Evolutionary conservation across 1,140 invertebrate species (phyloP), one percentile per base, ranked within the genome.

Genomic region (Nebria ingens): DNA sequence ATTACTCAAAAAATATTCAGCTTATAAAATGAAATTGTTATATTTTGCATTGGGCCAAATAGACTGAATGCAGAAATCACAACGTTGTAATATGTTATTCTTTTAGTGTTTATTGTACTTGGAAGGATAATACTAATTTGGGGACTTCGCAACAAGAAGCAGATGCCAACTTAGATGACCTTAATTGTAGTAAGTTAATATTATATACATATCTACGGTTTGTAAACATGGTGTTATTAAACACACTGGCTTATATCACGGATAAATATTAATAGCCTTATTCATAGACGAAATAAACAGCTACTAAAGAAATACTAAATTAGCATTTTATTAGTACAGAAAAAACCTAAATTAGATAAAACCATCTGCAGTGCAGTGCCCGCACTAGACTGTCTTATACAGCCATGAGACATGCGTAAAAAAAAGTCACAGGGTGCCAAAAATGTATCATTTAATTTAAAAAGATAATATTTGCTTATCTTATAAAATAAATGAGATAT

Each of bases 151-250:
- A 73, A 57, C 63, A 64, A 19, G 61, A 71, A 20, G 58, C 68
- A 20, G 70, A 64, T 54, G 61, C n/a, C n/a, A 67, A 51, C 68
- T 58, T 21, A 34, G 72, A n/a, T 58, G 51, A 29, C 19, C 64
- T 78, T 62, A 73, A 74, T 66, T 80, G 79, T 70, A 75, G 77
- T 80, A 71, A 76, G 76, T n/a, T 75, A 62, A 11, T 34, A 34
- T 9, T 17, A 45, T 17, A 9, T 9, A 9, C 15, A 45, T 17
- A 51, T 51, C 21, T 19, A 53, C 19, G 51, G 17, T 21, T 20
- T n/a, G 52, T 52, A 21, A 13, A 38, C 22, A 29, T 55, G 15
- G 9, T 38, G 52, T 55, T 52, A 52, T 56, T 58, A 23, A 9
- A 34, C 6, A 34, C n/a, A n/a, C n/a, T n/a, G n/a, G n/a, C n/a